Evolutionary conservation across 1,140 invertebrate species (phyloP).

Genomic region (Zaprionus gabonicus): DNA sequence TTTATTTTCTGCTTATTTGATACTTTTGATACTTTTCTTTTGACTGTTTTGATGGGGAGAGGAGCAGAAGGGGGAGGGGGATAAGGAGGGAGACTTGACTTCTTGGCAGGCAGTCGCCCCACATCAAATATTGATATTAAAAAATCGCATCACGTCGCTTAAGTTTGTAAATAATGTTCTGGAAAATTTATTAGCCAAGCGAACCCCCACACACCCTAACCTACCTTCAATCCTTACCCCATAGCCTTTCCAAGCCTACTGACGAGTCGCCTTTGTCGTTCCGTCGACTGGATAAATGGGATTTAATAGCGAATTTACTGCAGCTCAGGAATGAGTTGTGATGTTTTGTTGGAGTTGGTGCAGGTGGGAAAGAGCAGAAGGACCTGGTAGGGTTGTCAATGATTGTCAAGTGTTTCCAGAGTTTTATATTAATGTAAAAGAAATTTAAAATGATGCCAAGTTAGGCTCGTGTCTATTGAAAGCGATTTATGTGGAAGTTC

Average conservation of each 20-base stretch:
- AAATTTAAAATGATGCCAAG: not conserved
- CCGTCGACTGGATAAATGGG: constrained; percentile 69
- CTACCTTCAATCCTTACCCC: not conserved
- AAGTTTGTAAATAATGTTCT: constrained; percentile 80
- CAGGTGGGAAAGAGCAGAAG: constrained; percentile 9
- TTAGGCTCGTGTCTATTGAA: not conserved
- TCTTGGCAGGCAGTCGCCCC: constrained; percentile 10
- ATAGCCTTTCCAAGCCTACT: constrained; percentile 23
- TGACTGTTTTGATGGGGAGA: not conserved
- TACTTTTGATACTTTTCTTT: constrained; percentile 46
- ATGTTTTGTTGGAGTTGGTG: constrained; percentile 20
- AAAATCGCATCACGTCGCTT: constrained; percentile 78
- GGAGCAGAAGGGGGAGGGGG: not conserved
- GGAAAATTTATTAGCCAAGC: constrained; percentile 73
- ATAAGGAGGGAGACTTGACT: not conserved
- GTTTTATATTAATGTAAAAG: constrained; percentile 1
- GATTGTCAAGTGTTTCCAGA: not conserved
- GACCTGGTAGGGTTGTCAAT: not conserved
- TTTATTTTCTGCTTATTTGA: constrained; percentile 77
- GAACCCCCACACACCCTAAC: not conserved
- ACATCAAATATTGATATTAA: constrained; percentile 78
- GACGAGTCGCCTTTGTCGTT: constrained; percentile 25
- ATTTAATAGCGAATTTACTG: constrained; percentile 64
- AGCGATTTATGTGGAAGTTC: not conserved
- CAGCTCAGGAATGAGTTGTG: not conserved